Base-by-base conservation (phyloP, 1,140 invertebrate species). In the Lucilia cuprina region DNA sequence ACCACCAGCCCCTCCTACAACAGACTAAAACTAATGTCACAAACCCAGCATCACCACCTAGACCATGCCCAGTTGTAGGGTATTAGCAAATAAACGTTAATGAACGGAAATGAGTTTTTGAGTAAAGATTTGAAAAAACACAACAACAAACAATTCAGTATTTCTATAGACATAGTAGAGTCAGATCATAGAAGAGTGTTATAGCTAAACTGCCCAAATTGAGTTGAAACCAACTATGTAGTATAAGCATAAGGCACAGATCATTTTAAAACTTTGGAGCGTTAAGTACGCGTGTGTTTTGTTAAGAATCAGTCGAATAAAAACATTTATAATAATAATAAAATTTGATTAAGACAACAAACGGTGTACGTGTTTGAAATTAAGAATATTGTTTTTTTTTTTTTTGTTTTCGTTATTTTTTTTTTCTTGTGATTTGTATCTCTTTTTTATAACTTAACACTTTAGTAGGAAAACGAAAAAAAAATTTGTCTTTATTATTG, bases 91-190 rank as follows among this genome's bases (percentile, higher is more conserved):
- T 21, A 70, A 70, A 70, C 19, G 21, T 12, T 70, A 70, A 70
- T 70, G 65, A 70, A 70, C 65, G 65, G 65, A 70, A 70, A 70
- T 70, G 65, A 70, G 65, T 19, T 70, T 70, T 70, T 70, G 65
- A 70, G 65, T n/a, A 25, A 21, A 70, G 65, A 70, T 70, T 70
- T 70, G 19, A 21, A 21, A n/a, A n/a, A 55, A 41, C 14, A 60
- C 5, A 60, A 60, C 25, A 60, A 60, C 14, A 60, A 60, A 70
- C 8, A n/a, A 21, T 10, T 70, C 21, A 55, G 50, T 70, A 70
- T 21, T 70, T 19, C 19, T 70, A 7, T 70, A 70, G n/a, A 70
- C 21, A 17, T 25, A 65, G n/a, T 65, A 70, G 65, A 70, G 65
- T 70, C 65, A 70, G 65, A 21, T 7, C 19, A 25, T 21, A 70